phyloP scores from a whole-genome alignment of 2,797 vertebrate species.

The Eulemur rubriventer region DNA sequence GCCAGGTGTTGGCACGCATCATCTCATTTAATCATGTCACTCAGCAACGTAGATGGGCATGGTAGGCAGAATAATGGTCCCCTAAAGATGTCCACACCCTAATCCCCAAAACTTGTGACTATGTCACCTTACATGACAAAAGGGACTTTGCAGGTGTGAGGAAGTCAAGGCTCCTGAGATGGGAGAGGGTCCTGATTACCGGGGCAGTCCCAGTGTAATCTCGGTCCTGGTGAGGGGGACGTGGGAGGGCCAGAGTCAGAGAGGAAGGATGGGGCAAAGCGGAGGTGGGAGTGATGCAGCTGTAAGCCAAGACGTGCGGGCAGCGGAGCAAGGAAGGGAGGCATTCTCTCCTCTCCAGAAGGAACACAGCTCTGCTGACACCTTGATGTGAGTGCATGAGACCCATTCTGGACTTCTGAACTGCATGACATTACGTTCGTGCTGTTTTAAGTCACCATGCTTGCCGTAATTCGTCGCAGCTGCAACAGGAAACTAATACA shows the following conservation, averaged over 20 bases:
- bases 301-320: neutral
- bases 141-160: neutral
- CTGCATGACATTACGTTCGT: neutral
- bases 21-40: neutral
- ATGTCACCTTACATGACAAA: neutral
- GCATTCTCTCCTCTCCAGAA: neutral
- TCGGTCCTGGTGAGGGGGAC: neutral
- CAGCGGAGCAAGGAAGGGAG: neutral
- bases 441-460: neutral
- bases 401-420: neutral
- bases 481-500: neutral
- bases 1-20: neutral
- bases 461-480: neutral
- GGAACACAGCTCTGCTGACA: neutral
- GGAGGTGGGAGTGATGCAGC: fast-evolving
- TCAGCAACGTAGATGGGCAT: neutral
- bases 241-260: neutral
- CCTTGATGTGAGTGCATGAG: neutral
- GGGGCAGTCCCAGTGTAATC: neutral
- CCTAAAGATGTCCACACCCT: neutral
- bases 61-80: neutral
- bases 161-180: neutral
- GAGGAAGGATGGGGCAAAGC: neutral
- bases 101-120: neutral
- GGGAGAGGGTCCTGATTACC: neutral